Evolutionary conservation across 2,113 vertebrate species (phyloP).

Genomic region (Malurus melanocephalus): DNA sequence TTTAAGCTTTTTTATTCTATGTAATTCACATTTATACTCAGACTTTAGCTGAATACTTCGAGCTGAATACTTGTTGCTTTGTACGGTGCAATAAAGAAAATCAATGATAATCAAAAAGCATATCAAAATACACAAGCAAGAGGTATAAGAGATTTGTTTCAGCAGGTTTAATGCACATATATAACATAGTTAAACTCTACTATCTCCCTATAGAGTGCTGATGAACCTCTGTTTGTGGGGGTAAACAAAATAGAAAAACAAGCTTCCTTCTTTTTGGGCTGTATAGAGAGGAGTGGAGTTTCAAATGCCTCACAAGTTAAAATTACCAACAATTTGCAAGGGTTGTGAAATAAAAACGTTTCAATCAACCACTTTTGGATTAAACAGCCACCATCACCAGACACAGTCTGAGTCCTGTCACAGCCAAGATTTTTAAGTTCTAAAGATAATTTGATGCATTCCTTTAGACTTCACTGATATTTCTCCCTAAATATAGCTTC

Average conservation of each 20-base stretch:
- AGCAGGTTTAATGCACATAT: not conserved
- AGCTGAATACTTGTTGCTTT: not conserved
- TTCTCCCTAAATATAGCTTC: not conserved
- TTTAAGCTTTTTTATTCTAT: not conserved
- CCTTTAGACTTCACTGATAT: not conserved
- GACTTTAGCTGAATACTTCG: not conserved
- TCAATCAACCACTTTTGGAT: not conserved
- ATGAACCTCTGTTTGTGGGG: not conserved
- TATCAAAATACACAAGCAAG: not conserved
- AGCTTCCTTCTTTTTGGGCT: not conserved
- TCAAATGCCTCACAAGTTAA: not conserved
- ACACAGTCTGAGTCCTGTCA: not conserved
- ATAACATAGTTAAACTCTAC: not conserved
- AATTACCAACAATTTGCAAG: not conserved
- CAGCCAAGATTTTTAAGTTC: not conserved
- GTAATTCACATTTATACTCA: conserved; percentile 32
- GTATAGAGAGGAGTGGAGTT: not conserved
- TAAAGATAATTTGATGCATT: not conserved
- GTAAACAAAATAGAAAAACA: not conserved
- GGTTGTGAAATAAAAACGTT: not conserved
- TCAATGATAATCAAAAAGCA: not conserved
- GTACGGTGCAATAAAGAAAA: not conserved
- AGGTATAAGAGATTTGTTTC: not conserved
- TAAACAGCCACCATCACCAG: not conserved
- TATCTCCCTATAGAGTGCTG: not conserved